These are phyloP conservation scores for Cotesia vestalis DNA, from an alignment of 1,140 invertebrate species.

Conservation along the genomic window DNA sequence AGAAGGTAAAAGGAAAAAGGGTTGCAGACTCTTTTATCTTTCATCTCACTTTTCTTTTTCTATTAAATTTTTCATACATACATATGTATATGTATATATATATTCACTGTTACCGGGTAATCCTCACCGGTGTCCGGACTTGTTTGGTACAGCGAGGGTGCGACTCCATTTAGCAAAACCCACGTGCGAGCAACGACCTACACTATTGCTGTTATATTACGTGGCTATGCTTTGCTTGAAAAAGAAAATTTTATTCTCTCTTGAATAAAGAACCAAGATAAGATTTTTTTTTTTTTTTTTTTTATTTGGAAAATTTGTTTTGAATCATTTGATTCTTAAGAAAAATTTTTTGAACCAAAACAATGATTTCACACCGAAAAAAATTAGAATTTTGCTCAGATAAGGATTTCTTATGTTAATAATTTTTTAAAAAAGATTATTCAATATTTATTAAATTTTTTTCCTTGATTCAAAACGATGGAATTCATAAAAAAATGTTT, in stretches of 20 bases:
- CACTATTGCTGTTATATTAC: background rate
- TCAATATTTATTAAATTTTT: too few relatives aligned
- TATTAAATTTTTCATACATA: background rate
- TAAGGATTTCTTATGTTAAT: too few relatives aligned
- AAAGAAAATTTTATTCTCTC: background rate
- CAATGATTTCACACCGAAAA: too few relatives aligned
- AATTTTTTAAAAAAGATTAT: too few relatives aligned
- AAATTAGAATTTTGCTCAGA: too few relatives aligned
- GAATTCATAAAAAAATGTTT: too few relatives aligned
- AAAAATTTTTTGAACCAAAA: too few relatives aligned
- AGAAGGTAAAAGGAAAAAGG: constrained; percentile 36
- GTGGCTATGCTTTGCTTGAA: background rate
- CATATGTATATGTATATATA: background rate
- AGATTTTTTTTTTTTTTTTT: too few relatives aligned
- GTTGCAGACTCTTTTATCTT: background rate
- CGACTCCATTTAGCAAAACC: constrained; percentile 30
- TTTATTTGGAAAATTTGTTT: too few relatives aligned
- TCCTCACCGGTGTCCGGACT: background rate
- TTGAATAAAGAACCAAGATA: too few relatives aligned
- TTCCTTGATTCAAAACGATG: too few relatives aligned
- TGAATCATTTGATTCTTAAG: too few relatives aligned
- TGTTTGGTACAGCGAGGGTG: constrained; percentile 23
- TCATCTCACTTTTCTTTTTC: constrained; percentile 10
- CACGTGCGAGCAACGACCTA: constrained; percentile 23
- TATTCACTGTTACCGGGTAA: background rate